phyloP scores from a whole-genome alignment of 2,113 vertebrate species.

The Triplophysa rosa region DNA sequence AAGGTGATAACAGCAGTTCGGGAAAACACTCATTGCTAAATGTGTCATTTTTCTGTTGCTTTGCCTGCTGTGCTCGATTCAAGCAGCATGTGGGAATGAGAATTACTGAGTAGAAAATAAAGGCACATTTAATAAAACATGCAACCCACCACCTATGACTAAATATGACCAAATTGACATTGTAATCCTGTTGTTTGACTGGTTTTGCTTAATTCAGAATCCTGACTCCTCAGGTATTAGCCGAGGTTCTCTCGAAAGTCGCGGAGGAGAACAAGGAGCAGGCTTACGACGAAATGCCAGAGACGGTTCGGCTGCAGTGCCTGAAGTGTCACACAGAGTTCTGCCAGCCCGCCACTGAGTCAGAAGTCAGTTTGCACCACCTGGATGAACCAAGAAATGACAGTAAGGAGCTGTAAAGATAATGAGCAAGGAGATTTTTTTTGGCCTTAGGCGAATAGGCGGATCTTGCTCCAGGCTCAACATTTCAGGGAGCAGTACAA shows the following conservation, averaged over 20 bases:
- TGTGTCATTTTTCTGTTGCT: no score
- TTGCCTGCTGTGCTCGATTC: no score
- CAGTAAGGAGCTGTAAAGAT: constrained; percentile 28
- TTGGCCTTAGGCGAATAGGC: not conserved
- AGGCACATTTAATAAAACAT: no score
- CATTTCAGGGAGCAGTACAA: not conserved
- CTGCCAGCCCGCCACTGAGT: constrained; percentile 22
- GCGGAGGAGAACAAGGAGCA: constrained; percentile 72
- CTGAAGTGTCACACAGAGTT: constrained; percentile 85
- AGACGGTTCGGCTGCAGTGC: constrained; percentile 74
- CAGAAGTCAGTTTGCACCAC: not conserved
- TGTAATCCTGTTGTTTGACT: not conserved
- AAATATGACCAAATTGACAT: not conserved
- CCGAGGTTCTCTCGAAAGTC: constrained; percentile 72
- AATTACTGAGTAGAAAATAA: no score
- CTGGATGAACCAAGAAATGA: constrained; percentile 7
- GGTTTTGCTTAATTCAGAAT: not conserved
- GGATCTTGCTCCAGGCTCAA: not conserved
- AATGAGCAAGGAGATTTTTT: not conserved
- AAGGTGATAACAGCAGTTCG: no score
- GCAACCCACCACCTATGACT: not conserved
- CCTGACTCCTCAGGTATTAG: constrained; percentile 62
- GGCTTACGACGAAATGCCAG: constrained; percentile 50
- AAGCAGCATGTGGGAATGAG: no score
- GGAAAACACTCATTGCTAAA: no score